These are phyloP conservation scores for Aythya baeri DNA, from an alignment of 2,113 vertebrate genomes.

Conservation along the genomic window DNA sequence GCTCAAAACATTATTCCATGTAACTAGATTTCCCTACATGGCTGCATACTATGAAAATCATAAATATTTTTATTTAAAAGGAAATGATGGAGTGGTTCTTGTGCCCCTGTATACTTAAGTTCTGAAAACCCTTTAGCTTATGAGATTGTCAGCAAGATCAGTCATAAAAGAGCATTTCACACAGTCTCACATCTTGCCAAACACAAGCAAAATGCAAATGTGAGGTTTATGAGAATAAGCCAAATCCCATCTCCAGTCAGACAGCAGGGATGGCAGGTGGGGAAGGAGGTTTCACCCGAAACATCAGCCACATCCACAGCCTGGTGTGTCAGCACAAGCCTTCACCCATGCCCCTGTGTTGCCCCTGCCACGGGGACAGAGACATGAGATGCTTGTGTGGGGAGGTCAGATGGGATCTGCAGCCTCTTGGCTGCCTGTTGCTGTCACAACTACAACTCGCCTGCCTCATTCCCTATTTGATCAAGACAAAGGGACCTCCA, in stretches of 20 bases:
- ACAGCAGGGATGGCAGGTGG: not conserved
- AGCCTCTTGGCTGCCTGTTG: not conserved
- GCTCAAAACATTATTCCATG: not conserved
- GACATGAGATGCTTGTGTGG: rapidly evolving
- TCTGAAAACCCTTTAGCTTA: not conserved
- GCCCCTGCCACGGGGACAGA: rapidly evolving
- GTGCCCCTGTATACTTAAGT: not conserved
- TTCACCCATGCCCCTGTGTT: not conserved
- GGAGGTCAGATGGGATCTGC: not conserved
- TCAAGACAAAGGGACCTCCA: not conserved
- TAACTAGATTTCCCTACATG: not conserved
- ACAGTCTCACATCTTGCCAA: not conserved
- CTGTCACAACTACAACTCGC: not conserved
- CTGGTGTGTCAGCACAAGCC: not conserved
- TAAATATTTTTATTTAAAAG: not conserved
- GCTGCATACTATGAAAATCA: not conserved
- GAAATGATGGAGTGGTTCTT: not conserved
- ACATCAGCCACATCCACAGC: rapidly evolving
- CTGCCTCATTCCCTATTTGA: not conserved
- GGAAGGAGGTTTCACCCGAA: not conserved
- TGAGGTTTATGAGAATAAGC: not conserved
- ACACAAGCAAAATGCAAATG: not conserved
- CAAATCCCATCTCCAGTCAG: not conserved
- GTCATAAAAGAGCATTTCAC: not conserved
- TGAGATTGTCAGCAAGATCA: not conserved